Evolutionary conservation across 2,797 vertebrate species (phyloP).

Genomic region (Limosa lapponica): DNA sequence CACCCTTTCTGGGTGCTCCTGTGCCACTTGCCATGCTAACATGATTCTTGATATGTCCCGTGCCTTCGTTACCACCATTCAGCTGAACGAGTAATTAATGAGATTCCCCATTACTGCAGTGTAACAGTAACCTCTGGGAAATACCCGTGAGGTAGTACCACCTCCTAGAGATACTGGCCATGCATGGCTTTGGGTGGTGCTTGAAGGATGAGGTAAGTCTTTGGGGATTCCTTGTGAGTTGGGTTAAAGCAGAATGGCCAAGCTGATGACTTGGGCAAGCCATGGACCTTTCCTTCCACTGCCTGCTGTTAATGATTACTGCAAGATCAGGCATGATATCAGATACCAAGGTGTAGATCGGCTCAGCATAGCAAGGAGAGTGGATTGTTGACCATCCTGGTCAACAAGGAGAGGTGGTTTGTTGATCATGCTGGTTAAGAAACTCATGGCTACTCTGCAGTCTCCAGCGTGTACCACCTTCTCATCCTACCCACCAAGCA

Average conservation of each 20-base stretch:
- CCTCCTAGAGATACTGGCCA: not conserved
- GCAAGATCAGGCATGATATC: rapidly evolving
- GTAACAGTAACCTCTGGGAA: slow-evolving; percentile 20
- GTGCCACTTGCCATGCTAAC: slow-evolving; percentile 44
- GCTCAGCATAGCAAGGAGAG: rapidly evolving
- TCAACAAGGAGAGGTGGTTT: not conserved
- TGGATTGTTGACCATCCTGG: not conserved
- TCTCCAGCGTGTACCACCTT: not conserved
- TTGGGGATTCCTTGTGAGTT: not conserved
- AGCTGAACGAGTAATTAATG: slow-evolving; percentile 31
- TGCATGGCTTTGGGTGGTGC: not conserved
- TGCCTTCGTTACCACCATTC: not conserved
- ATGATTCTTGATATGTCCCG: slow-evolving; percentile 46
- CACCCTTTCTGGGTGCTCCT: slow-evolving; percentile 30
- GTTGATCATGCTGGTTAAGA: not conserved
- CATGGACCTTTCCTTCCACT: not conserved
- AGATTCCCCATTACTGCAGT: not conserved
- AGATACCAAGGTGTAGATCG: not conserved
- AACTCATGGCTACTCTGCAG: rapidly evolving
- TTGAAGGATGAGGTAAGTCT: not conserved
- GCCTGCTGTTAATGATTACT: rapidly evolving
- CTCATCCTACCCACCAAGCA: not conserved
- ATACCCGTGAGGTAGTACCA: rapidly evolving
- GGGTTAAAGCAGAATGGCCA: not conserved
- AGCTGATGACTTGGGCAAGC: not conserved